These are phyloP conservation scores for Peromyscus melanophrys DNA, from an alignment of 2,797 vertebrate genomes.

Conservation along the genomic window DNA sequence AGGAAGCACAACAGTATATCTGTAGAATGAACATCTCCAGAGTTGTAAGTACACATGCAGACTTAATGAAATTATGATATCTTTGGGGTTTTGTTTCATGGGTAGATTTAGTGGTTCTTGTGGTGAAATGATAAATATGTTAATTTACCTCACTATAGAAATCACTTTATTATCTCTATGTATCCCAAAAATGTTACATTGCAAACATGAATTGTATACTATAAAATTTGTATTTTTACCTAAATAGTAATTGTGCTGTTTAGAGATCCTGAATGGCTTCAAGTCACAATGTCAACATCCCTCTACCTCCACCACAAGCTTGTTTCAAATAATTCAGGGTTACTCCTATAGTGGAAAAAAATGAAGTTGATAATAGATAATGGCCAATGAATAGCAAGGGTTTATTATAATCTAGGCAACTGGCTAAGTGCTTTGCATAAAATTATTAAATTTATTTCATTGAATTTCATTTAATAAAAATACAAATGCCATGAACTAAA, in stretches of 20 bases:
- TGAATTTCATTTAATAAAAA: slow-evolving; percentile 33
- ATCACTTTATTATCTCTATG: background rate
- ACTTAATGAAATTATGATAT: background rate
- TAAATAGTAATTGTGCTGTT: background rate
- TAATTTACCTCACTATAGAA: background rate
- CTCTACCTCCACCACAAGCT: background rate
- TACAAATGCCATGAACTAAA: background rate
- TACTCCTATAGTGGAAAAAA: slow-evolving; percentile 7
- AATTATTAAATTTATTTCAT: background rate
- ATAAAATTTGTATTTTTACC: background rate
- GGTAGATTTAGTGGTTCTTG: background rate
- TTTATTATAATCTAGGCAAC: background rate
- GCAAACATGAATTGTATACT: background rate
- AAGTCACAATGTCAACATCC: background rate
- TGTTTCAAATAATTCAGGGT: background rate
- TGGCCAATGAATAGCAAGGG: background rate
- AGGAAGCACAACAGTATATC: background rate
- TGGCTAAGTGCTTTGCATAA: background rate
- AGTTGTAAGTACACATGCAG: background rate
- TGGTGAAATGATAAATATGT: background rate
- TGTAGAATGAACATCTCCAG: too few relatives aligned
- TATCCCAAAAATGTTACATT: background rate
- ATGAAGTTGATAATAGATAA: slow-evolving; percentile 33
- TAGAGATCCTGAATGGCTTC: background rate
- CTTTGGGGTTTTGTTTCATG: background rate